Evolutionary conservation across 2,797 vertebrate species (phyloP).

Genomic region (Aselliscus stoliczkanus): DNA sequence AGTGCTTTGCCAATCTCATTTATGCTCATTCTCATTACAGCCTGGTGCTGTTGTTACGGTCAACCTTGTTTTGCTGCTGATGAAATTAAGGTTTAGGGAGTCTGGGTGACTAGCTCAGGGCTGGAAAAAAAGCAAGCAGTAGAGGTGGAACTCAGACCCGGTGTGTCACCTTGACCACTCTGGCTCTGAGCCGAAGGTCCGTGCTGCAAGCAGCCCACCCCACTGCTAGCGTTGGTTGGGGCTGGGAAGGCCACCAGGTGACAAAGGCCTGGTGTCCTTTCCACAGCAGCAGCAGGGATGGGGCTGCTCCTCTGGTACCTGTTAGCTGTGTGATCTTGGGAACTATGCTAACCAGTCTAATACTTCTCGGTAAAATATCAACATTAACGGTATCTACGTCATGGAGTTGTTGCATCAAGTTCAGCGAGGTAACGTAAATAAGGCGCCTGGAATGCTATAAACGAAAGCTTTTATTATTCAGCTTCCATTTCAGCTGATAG

Average conservation of each 20-base stretch:
- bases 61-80: background rate
- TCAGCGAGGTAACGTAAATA: no score
- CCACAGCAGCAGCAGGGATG: background rate
- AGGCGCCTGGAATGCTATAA: no score
- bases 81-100: background rate
- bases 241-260: background rate
- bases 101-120: background rate
- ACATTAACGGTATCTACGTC: no score
- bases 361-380: no score
- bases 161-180: no score
- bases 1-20: background rate
- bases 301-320: background rate
- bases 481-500: background rate
- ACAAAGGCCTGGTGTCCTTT: background rate
- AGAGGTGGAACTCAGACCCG: background rate
- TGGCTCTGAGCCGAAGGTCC: background rate
- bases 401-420: no score
- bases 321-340: no score
- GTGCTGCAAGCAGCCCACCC: background rate
- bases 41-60: background rate
- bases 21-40: background rate
- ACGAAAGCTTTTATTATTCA: no score
- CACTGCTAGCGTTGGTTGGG: background rate
- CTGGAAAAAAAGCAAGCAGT: background rate
- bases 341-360: no score